These are phyloP conservation scores for Poeciliopsis infans DNA, from an alignment of 2,797 vertebrate species.

Conservation along the genomic window DNA sequence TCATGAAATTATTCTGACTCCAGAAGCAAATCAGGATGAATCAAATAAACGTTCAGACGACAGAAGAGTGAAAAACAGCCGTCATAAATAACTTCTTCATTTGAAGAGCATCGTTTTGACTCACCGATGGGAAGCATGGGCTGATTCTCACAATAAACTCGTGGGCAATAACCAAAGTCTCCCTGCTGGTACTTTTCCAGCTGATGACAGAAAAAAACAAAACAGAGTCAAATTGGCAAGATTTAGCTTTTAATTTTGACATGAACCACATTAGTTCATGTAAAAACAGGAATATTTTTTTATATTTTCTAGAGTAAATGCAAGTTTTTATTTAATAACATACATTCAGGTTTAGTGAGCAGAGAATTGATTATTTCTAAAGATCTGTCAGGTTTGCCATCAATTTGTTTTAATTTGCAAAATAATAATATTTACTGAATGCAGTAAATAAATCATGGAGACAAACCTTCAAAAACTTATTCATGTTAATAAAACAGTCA, in stretches of 20 bases:
- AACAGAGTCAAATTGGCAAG: background rate
- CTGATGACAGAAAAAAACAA: slow-evolving; percentile 59
- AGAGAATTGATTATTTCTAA: background rate
- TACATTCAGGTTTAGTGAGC: background rate
- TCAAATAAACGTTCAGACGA: background rate
- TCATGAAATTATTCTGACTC: background rate
- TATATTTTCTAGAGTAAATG: background rate
- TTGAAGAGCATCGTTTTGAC: slow-evolving; percentile 41
- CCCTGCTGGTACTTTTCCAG: slow-evolving; percentile 96
- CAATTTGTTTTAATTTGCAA: background rate
- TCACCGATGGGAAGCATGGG: slow-evolving; percentile 95
- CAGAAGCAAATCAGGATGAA: background rate
- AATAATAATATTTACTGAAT: too few relatives aligned
- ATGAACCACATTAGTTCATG: background rate
- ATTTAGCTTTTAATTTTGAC: background rate
- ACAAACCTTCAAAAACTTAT: too few relatives aligned
- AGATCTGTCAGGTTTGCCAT: too few relatives aligned
- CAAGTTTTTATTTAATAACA: background rate
- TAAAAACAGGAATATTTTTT: background rate
- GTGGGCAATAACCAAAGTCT: slow-evolving; percentile 94
- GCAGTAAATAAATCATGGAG: too few relatives aligned
- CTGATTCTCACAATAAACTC: slow-evolving; percentile 97
- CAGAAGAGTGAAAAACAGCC: too few relatives aligned
- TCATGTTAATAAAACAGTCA: too few relatives aligned
- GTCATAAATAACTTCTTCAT: too few relatives aligned